These are phyloP conservation scores for Meliscaeva auricollis DNA, from an alignment of 2,888 invertebrate species.

Conservation along the genomic window DNA sequence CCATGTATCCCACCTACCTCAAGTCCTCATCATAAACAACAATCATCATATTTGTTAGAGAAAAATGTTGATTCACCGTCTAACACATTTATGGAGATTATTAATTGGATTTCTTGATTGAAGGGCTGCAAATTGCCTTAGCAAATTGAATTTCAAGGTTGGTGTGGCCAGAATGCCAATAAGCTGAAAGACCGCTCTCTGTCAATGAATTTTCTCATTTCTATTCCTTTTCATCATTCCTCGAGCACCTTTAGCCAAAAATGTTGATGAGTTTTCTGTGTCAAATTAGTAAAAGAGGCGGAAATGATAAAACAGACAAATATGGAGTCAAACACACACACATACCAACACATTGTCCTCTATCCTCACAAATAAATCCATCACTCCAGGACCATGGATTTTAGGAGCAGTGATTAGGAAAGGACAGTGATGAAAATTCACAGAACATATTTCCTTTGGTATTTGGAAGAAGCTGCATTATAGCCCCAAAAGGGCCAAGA, in stretches of 20 bases:
- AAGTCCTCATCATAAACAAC: not conserved
- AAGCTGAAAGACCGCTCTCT: conserved; percentile 17
- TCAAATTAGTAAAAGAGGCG: conserved; percentile 58
- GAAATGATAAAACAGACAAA: conserved; percentile 20
- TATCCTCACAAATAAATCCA: conserved; percentile 5
- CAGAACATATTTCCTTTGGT: conserved; percentile 3
- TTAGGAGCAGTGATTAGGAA: not conserved
- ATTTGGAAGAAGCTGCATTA: conserved; percentile 4
- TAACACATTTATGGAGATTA: conserved; percentile 58
- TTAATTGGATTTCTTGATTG: conserved; percentile 72
- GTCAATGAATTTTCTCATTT: not conserved
- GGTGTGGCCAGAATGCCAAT: conserved; percentile 44
- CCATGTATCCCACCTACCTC: not conserved
- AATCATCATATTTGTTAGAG: not conserved
- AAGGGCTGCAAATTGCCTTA: conserved; percentile 27
- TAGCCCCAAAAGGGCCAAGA: no score
- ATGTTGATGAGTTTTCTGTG: conserved; percentile 62
- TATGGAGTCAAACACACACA: conserved; percentile 3
- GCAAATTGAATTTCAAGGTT: conserved; percentile 55
- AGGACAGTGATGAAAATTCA: conserved; percentile 8
- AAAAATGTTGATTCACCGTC: conserved; percentile 37
- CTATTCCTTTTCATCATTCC: not conserved
- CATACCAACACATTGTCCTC: not conserved
- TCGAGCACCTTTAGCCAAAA: conserved; percentile 18
- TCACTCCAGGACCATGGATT: not conserved